Conservation (phyloP, 2,888 invertebrate species). For the Acanthococcus lagerstroemiae region DNA sequence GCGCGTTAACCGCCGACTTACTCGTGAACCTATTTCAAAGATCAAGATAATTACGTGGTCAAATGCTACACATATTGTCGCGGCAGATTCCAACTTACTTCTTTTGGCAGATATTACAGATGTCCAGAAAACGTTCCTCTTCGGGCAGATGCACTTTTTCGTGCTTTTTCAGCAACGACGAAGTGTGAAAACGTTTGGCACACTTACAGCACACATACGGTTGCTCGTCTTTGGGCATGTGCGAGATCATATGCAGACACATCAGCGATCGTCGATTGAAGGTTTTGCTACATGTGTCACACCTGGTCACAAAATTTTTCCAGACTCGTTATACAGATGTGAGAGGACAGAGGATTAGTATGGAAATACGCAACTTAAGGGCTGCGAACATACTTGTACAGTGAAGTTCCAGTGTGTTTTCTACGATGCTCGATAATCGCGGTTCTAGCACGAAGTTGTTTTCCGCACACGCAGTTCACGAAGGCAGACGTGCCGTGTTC, state of each 20-base stretch:
- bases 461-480: slow-evolving; percentile 46
- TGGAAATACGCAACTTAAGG: too few species aligned
- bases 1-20: slow-evolving; percentile 47
- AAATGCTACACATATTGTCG: not conserved
- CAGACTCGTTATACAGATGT: too few species aligned
- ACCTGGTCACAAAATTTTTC: slow-evolving; percentile 40
- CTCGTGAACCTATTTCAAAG: slow-evolving; percentile 45
- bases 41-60: not conserved
- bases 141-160: slow-evolving; percentile 48
- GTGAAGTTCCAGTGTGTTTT: slow-evolving; percentile 47
- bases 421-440: slow-evolving; percentile 48
- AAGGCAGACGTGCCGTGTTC: slow-evolving; percentile 43
- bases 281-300: slow-evolving; percentile 48
- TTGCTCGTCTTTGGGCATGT: slow-evolving; percentile 48
- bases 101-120: slow-evolving; percentile 46
- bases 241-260: slow-evolving; percentile 47
- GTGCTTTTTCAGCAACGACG: slow-evolving; percentile 47
- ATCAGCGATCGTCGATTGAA: slow-evolving; percentile 45
- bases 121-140: slow-evolving; percentile 47
- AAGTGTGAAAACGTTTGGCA: slow-evolving; percentile 46
- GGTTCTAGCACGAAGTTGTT: slow-evolving; percentile 46
- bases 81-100: slow-evolving; percentile 43
- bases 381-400: slow-evolving; percentile 44
- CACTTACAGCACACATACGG: slow-evolving; percentile 46
- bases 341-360: too few species aligned